These are phyloP conservation scores for Myodes glareolus DNA, from an alignment of 2,113 vertebrate species.

Conservation along the genomic window DNA sequence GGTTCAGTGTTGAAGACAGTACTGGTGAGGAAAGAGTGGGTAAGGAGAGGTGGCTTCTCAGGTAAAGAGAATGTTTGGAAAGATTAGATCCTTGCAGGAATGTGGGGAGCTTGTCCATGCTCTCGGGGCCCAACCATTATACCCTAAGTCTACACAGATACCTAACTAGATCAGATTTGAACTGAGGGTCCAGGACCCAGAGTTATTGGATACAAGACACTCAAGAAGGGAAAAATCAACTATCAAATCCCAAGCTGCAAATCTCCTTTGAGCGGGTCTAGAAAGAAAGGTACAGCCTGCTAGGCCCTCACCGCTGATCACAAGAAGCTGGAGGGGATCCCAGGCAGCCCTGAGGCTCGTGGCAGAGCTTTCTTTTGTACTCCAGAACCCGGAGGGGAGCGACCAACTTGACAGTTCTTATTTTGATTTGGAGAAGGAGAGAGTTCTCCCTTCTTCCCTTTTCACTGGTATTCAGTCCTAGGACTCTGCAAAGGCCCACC, in stretches of 20 bases:
- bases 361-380: neutral
- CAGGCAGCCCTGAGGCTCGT: neutral
- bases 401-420: neutral
- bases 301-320: neutral
- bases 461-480: neutral
- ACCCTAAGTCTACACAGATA: constrained; percentile 28
- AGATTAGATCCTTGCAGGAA: neutral
- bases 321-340: neutral
- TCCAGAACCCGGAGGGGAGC: neutral
- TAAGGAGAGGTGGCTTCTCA: neutral
- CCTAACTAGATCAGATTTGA: neutral
- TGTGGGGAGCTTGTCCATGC: neutral
- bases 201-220: neutral
- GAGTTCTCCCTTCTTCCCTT: neutral
- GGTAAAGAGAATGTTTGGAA: neutral
- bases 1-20: neutral
- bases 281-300: neutral
- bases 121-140: neutral
- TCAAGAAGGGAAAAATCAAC: neutral
- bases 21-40: neutral
- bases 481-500: neutral
- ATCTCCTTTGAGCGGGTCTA: neutral
- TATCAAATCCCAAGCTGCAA: constrained; percentile 56
- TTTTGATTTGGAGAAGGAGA: fast-evolving
- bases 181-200: neutral